phyloP scores from a whole-genome alignment of 2,888 invertebrate species.

The Hypsopygia costalis region DNA sequence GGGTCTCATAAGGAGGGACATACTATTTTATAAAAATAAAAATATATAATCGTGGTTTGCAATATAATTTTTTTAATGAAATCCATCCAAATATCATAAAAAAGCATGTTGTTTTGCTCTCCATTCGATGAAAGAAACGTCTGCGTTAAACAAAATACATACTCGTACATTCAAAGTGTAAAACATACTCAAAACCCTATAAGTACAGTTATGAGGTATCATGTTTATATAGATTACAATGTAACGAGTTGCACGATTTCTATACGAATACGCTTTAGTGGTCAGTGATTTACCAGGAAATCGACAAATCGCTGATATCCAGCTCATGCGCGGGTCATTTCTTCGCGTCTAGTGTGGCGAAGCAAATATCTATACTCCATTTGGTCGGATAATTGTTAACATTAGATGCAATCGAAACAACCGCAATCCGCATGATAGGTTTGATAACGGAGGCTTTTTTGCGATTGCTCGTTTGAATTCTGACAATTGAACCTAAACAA shows the following conservation, averaged over 20 bases:
- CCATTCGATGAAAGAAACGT: no score
- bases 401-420: slow-evolving; percentile 50
- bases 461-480: slow-evolving; percentile 40
- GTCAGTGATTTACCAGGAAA: slow-evolving; percentile 39
- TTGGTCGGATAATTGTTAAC: slow-evolving; percentile 40
- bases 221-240: no score
- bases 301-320: slow-evolving; percentile 40
- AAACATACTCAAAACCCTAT: no score
- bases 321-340: slow-evolving; percentile 33
- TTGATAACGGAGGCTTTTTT: slow-evolving; percentile 56
- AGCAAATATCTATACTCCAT: not conserved
- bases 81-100: no score
- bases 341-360: slow-evolving; percentile 25
- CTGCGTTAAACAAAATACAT: no score
- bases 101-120: no score
- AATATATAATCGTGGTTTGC: no score
- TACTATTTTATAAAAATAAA: no score
- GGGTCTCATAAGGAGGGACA: no score
- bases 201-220: no score
- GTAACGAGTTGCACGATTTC: slow-evolving; percentile 36
- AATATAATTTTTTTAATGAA: no score
- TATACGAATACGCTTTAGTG: slow-evolving; percentile 20
- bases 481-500: slow-evolving; percentile 43
- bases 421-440: slow-evolving; percentile 46
- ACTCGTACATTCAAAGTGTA: no score